phyloP scores from a whole-genome alignment of 2,797 vertebrate genomes.

The Cyprinella venusta region DNA sequence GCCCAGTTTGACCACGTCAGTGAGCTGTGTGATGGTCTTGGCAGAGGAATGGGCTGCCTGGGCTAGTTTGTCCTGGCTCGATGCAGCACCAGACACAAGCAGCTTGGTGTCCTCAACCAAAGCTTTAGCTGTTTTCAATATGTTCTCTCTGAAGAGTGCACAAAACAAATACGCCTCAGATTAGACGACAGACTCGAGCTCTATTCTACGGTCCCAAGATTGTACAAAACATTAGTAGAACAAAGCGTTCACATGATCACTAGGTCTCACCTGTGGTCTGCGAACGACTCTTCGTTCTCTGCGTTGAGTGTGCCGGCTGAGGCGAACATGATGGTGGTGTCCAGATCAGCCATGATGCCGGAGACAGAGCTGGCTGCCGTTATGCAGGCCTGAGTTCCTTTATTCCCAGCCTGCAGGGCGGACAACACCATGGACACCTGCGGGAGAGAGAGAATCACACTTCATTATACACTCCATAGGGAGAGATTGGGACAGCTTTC shows the following conservation, averaged over 20 bases:
- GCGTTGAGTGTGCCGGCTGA: constrained; percentile 95
- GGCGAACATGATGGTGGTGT: constrained; percentile 99
- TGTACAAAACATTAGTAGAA: not conserved
- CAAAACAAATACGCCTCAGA: constrained; percentile 6
- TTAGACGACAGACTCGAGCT: not conserved
- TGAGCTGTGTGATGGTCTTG: constrained; percentile 96
- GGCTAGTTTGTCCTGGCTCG: constrained; percentile 94
- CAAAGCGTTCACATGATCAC: not conserved
- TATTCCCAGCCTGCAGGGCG: constrained; percentile 97
- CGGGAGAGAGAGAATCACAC: constrained; percentile 38
- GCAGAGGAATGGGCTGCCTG: constrained; percentile 97
- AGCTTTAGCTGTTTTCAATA: constrained; percentile 96
- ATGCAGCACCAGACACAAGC: constrained; percentile 93
- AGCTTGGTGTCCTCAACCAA: constrained; percentile 98
- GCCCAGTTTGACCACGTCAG: constrained; percentile 96
- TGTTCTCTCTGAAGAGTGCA: constrained; percentile 87
- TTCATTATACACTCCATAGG: constrained; percentile 34
- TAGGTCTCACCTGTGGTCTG: constrained; percentile 90
- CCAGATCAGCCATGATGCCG: constrained; percentile 97
- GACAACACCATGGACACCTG: constrained; percentile 97
- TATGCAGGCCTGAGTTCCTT: constrained; percentile 98
- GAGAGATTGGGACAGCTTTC: not conserved
- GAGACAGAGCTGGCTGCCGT: constrained; percentile 94
- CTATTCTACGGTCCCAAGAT: not conserved
- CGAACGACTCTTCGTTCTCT: constrained; percentile 95